A percentile compares a stretch with the other conserved stretches of the same genome.
Evolutionary conservation across 1,140 invertebrate genomes (phyloP).

Genomic region (Solenopsis fugax): DNA sequence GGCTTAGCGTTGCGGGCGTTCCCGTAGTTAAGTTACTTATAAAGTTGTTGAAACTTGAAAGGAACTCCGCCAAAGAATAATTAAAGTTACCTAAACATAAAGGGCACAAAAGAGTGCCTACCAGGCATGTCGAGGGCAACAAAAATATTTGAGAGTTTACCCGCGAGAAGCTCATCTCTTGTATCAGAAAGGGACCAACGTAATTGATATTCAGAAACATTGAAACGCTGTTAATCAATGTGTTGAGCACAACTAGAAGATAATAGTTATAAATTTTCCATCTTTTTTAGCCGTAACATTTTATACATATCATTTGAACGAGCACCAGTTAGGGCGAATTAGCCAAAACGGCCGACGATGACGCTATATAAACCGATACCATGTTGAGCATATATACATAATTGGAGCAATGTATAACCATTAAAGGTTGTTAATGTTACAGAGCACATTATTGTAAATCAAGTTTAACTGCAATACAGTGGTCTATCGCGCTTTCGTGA

Average conservation of each 20-base stretch:
- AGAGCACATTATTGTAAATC: slow-evolving; percentile 83
- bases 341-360: slow-evolving; percentile 68
- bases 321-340: slow-evolving; percentile 51
- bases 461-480: slow-evolving; percentile 81
- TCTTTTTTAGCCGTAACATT: neutral
- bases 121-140: slow-evolving; percentile 64
- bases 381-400: slow-evolving; percentile 75
- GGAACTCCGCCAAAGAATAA: slow-evolving; percentile 74
- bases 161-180: slow-evolving; percentile 29
- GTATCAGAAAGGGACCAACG: neutral
- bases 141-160: slow-evolving; percentile 43
- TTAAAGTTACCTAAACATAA: slow-evolving; percentile 77
- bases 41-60: slow-evolving; percentile 77
- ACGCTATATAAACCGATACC: slow-evolving; percentile 75
- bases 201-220: neutral
- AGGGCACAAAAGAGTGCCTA: slow-evolving; percentile 71
- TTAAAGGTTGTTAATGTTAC: slow-evolving; percentile 82
- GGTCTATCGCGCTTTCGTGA: slow-evolving; percentile 80
- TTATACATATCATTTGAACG: neutral
- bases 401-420: slow-evolving; percentile 81
- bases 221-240: slow-evolving; percentile 19
- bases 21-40: slow-evolving; percentile 72
- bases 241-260: neutral
- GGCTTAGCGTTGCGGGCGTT: slow-evolving; percentile 67
- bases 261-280: neutral